Conservation (phyloP, 1,140 invertebrate species). For the Globodera rostochiensis region DNA sequence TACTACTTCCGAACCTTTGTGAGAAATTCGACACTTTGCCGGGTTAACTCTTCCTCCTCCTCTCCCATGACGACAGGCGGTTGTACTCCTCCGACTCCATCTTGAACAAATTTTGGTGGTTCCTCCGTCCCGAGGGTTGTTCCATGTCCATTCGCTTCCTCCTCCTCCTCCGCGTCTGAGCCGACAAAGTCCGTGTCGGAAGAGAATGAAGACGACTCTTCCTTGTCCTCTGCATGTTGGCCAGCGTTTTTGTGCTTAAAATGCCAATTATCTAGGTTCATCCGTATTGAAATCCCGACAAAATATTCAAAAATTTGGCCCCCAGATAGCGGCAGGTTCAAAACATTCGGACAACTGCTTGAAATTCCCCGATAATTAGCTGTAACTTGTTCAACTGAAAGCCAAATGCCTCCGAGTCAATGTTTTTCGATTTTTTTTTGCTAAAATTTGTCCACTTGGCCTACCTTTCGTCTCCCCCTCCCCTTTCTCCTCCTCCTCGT, state of each 20-base stretch:
- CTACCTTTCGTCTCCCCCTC: constrained; percentile 7
- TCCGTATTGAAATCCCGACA: too few species aligned
- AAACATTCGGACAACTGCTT: too few species aligned
- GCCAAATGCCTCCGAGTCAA: background rate
- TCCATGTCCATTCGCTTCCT: background rate
- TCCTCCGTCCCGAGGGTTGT: background rate
- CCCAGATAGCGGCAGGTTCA: too few species aligned
- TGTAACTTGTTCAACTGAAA: too few species aligned
- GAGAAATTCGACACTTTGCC: background rate
- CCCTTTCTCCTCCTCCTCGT: constrained; percentile 2
- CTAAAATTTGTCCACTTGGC: background rate
- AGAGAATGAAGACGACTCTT: background rate
- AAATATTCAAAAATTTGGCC: too few species aligned
- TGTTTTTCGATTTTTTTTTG: constrained; percentile 10
- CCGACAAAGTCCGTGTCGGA: constrained; percentile 8
- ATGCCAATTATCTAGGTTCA: too few species aligned
- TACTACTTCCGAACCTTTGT: background rate
- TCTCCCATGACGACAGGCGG: too few species aligned
- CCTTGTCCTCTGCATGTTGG: background rate
- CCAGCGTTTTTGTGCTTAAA: too few species aligned
- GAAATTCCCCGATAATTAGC: too few species aligned
- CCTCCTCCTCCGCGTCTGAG: background rate
- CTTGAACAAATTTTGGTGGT: background rate
- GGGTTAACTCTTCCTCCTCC: background rate
- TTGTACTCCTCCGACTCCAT: background rate